Conservation (phyloP, 2,888 invertebrate species). For the Galerucella nymphaeae region DNA sequence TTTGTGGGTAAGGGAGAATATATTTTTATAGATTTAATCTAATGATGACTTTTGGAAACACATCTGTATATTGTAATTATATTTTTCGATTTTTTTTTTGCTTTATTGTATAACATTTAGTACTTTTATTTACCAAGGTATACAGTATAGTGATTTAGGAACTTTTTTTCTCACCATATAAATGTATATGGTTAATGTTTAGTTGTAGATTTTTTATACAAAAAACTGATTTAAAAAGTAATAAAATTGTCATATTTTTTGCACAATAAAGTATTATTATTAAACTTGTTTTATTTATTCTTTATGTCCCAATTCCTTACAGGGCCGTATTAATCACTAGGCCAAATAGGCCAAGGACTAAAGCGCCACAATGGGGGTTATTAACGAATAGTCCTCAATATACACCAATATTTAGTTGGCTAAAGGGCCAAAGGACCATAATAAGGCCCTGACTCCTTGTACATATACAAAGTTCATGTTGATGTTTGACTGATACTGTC, state of each 20-base stretch:
- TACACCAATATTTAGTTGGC: too few relatives aligned
- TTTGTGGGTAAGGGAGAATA: conserved; percentile 23
- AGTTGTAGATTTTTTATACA: conserved; percentile 57
- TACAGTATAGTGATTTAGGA: conserved; percentile 42
- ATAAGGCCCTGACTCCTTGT: too few relatives aligned
- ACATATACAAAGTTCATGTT: too few relatives aligned
- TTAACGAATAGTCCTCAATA: too few relatives aligned
- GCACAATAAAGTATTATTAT: conserved; percentile 55
- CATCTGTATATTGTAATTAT: conserved; percentile 41
- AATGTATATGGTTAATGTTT: conserved; percentile 50
- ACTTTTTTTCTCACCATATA: conserved; percentile 49
- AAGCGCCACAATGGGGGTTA: too few relatives aligned
- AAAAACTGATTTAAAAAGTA: conserved; percentile 53
- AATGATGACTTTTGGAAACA: conserved; percentile 38
- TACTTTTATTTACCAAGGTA: conserved; percentile 39
- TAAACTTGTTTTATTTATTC: background rate
- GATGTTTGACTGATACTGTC: too few relatives aligned
- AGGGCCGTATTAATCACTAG: too few relatives aligned
- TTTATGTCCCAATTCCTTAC: background rate
- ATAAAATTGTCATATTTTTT: conserved; percentile 57
- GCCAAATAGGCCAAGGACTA: too few relatives aligned
- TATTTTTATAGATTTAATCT: conserved; percentile 31
- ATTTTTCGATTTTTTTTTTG: conserved; percentile 39
- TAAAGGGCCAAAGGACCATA: too few relatives aligned
- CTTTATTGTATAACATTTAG: conserved; percentile 41